Percentiles rank a stretch among this genome's conserved stretches.
Conservation (phyloP, 2,888 invertebrate genomes). For the Drosophila flavopinicola region DNA sequence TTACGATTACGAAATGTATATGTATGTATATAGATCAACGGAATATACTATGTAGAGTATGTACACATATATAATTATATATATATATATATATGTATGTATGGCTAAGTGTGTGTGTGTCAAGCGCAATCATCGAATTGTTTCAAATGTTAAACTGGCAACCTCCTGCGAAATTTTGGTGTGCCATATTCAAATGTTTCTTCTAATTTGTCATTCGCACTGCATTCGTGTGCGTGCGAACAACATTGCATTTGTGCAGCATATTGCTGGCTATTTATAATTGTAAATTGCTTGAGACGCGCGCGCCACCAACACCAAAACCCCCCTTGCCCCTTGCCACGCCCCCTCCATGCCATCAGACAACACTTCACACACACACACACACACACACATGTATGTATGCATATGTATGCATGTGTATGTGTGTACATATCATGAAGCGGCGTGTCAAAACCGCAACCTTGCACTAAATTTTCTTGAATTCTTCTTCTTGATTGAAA, state of each 20-base stretch:
- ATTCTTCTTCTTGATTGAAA: conserved; percentile 18
- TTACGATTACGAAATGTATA: conserved; percentile 70
- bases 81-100: neutral
- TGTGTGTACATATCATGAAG: conserved; percentile 10
- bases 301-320: conserved; percentile 3
- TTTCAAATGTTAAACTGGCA: conserved; percentile 45
- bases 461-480: conserved; percentile 66
- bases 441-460: conserved; percentile 74
- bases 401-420: no score
- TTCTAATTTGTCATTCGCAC: conserved; percentile 17
- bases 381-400: neutral
- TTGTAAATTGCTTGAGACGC: conserved; percentile 62
- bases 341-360: conserved; percentile 7
- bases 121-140: conserved; percentile 67
- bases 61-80: neutral
- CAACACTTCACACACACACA: neutral
- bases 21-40: conserved; percentile 53
- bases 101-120: conserved; percentile 41
- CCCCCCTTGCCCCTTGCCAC: neutral
- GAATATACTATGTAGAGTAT: no score
- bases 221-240: conserved; percentile 21
- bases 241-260: conserved; percentile 55
- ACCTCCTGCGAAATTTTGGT: conserved; percentile 14
- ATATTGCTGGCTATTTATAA: conserved; percentile 70
- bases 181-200: conserved; percentile 27